Percentiles rank a stretch among this genome's conserved stretches.
These are phyloP conservation scores for Sylvietta virens DNA, from an alignment of 2,113 vertebrate species.

Conservation along the genomic window DNA sequence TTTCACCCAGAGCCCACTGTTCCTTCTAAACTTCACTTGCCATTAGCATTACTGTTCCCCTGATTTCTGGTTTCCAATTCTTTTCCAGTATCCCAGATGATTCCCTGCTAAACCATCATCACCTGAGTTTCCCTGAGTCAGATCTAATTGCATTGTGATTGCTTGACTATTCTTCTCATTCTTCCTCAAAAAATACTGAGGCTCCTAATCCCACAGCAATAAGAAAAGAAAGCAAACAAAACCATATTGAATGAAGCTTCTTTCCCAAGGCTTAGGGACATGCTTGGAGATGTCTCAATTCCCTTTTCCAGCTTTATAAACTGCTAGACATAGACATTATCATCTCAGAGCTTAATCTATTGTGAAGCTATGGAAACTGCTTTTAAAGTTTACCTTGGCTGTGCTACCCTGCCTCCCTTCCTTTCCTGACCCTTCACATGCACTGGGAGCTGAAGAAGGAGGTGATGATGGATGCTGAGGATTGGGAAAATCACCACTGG, in stretches of 20 bases:
- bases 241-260: background rate
- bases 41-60: background rate
- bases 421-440: background rate
- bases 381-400: background rate
- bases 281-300: background rate
- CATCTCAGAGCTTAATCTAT: background rate
- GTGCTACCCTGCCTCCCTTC: background rate
- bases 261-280: background rate
- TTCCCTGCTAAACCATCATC: background rate
- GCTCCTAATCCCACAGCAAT: background rate
- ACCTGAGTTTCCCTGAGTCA: background rate
- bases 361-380: background rate
- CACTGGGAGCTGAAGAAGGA: background rate
- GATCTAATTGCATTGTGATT: background rate
- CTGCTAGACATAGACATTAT: background rate
- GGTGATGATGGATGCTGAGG: background rate
- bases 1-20: background rate
- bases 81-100: background rate
- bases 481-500: background rate
- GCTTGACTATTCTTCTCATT: background rate
- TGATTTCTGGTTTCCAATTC: background rate
- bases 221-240: background rate
- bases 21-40: background rate
- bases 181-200: background rate
- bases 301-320: background rate